Evolutionary conservation across 1,140 invertebrate genomes (phyloP).

Genomic region (Oscheius sp.): DNA sequence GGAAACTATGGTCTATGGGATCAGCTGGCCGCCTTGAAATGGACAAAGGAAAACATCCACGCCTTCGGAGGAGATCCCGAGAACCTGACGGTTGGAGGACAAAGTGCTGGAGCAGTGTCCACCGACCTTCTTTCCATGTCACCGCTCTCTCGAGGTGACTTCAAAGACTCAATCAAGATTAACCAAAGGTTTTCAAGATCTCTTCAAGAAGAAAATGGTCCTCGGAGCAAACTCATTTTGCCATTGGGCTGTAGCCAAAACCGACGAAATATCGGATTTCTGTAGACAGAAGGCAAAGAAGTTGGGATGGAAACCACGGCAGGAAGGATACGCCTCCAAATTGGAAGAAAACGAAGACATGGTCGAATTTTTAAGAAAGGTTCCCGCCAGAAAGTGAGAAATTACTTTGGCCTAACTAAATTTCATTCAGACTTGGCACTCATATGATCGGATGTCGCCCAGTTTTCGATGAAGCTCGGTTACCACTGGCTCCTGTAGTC

Average conservation of each 20-base stretch:
- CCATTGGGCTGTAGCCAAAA: constrained; percentile 20
- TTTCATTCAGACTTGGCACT: constrained; percentile 27
- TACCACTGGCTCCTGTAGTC: constrained; percentile 82
- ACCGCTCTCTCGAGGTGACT: constrained; percentile 72
- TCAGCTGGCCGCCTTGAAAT: constrained; percentile 74
- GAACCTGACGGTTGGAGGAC: constrained; percentile 64
- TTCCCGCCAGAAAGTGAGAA: constrained; percentile 36
- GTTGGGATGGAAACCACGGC: constrained; percentile 42
- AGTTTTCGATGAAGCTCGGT: constrained; percentile 27
- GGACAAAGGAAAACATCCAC: constrained; percentile 59
- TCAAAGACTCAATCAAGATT: not conserved
- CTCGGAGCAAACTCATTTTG: constrained; percentile 41
- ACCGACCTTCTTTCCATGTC: constrained; percentile 77
- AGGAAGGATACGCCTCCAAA: constrained; percentile 17
- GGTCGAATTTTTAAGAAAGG: constrained; percentile 32
- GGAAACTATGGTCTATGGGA: constrained; percentile 72
- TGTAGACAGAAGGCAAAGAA: constrained; percentile 40
- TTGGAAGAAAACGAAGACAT: constrained; percentile 42
- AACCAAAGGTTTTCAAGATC: constrained; percentile 21
- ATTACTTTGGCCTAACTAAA: not conserved
- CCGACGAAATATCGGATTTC: constrained; percentile 30
- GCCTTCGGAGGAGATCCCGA: constrained; percentile 64
- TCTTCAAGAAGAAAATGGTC: constrained; percentile 42
- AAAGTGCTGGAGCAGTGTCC: constrained; percentile 75
- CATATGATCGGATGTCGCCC: constrained; percentile 35